Base-by-base conservation (phyloP, 2,113 vertebrate species). In the Zeus faber region DNA sequence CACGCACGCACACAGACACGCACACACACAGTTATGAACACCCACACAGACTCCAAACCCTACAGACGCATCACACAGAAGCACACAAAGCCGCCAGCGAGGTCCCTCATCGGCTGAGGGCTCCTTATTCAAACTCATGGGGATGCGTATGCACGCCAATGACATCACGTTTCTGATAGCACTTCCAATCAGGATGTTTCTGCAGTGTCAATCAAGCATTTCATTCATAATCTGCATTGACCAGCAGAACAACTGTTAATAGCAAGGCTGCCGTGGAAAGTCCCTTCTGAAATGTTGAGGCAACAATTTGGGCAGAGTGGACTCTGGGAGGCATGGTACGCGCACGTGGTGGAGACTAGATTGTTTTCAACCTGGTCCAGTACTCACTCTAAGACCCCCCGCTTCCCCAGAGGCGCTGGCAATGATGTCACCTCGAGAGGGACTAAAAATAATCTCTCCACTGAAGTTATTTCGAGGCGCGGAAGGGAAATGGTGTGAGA, bases 361-460 rank as follows among this genome's bases (percentile, higher is more conserved):
- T 33, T 16, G 10, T 6, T 37, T n/a, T 58, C 11, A 37, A 25
- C 33, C 40, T 18, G 17, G 40, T 17, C n/a, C 29, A n/a, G 0
- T 25, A n/a, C n/a, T 16, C 26, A 11, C 54, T 27, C 17, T 21
- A 9, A 56, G 21, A 33, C 23, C 37, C 0, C 35, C 2, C 45
- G 44, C 26, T 10, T 44, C n/a, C 37, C 51, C 17, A 0, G 41
- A 47, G 54, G 50, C 41, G 0, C 53, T 0, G 6, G 1, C 2
- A 54, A 51, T 51, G 67, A 72, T 66, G 64, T 62, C 55, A 57
- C 21, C n/a, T 11, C 27, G 46, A 31, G 62, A 71, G 56, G 24
- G 51, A 40, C 76, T 76, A 79, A 76, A 79, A 70, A 73, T 76
- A 76, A 23, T 20, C 46, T 29, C 43, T 11, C 39, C 17, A 29